phyloP scores from a whole-genome alignment of 2,888 invertebrate species.

The Epicampocera succincta region DNA sequence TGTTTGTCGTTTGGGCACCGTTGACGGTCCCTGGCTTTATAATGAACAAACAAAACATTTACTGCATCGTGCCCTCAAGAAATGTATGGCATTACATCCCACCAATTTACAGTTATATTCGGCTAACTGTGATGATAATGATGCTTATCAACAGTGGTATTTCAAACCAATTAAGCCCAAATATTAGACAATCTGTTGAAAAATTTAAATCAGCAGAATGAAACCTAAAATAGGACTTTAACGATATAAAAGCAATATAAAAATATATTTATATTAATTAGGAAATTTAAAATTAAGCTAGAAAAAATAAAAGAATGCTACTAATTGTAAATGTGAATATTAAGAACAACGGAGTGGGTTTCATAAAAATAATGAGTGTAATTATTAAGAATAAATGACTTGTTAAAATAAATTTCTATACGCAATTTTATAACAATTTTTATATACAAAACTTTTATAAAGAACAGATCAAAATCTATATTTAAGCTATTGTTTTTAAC shows the following conservation, averaged over 20 bases:
- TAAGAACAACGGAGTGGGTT: slow-evolving; percentile 52
- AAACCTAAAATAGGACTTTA: slow-evolving; percentile 25
- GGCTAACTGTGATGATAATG: slow-evolving; percentile 91
- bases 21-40: slow-evolving; percentile 97
- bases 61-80: slow-evolving; percentile 88
- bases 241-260: slow-evolving; percentile 62
- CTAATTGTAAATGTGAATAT: slow-evolving; percentile 32
- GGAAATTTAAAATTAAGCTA: slow-evolving; percentile 57
- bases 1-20: slow-evolving; percentile 95
- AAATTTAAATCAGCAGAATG: slow-evolving; percentile 21
- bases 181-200: slow-evolving; percentile 80
- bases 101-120: slow-evolving; percentile 89
- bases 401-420: slow-evolving; percentile 28
- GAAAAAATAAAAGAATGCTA: slow-evolving; percentile 8
- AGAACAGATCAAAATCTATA: slow-evolving; percentile 55
- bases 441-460: slow-evolving; percentile 11
- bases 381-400: slow-evolving; percentile 44
- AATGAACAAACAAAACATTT: slow-evolving; percentile 89
- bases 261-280: slow-evolving; percentile 57
- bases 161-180: slow-evolving; percentile 89
- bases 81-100: slow-evolving; percentile 93
- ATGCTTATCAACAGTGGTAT: slow-evolving; percentile 94
- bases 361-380: slow-evolving; percentile 39
- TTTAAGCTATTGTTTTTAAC: slow-evolving; percentile 23
- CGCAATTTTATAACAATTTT: slow-evolving; percentile 17